phyloP scores from a whole-genome alignment of 1,140 invertebrate genomes.

The Drosophila micromelanica region DNA sequence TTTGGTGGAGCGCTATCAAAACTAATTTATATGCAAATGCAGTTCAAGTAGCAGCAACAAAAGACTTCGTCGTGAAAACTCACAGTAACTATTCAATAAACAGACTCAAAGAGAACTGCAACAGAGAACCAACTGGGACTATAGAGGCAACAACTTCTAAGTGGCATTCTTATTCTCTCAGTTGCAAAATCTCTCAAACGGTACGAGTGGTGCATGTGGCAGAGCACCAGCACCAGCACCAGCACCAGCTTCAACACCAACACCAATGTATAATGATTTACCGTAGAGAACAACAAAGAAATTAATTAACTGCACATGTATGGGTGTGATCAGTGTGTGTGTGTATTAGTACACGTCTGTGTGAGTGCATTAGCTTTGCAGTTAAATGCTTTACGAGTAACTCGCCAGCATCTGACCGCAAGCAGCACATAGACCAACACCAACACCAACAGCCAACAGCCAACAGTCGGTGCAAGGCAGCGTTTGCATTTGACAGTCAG shows the following conservation, averaged over 20 bases:
- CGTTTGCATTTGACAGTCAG: constrained; percentile 78
- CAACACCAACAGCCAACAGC: constrained; percentile 1
- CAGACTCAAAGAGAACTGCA: constrained; percentile 43
- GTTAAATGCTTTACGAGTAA: constrained; percentile 69
- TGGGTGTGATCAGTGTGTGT: constrained; percentile 33
- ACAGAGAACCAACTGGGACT: constrained; percentile 19
- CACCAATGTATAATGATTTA: constrained; percentile 75
- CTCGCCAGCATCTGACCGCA: constrained; percentile 50
- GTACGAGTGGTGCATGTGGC: constrained; percentile 27
- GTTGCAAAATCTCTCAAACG: constrained; percentile 52
- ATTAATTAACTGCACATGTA: constrained; percentile 80
- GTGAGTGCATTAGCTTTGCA: constrained; percentile 78
- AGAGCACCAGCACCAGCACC: constrained; percentile 12
- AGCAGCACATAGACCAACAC: constrained; percentile 14
- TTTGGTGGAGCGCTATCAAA: constrained; percentile 64
- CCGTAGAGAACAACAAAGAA: constrained; percentile 82
- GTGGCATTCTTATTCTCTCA: constrained; percentile 18
- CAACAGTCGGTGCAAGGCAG: constrained; percentile 27
- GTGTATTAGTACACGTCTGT: constrained; percentile 44
- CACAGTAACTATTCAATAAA: constrained; percentile 54
- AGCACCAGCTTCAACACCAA: constrained; percentile 30
- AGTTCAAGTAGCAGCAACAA: constrained; percentile 76
- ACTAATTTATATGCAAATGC: constrained; percentile 83
- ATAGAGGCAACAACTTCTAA: constrained; percentile 11
- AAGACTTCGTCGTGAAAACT: constrained; percentile 38